Evolutionary conservation across 2,888 invertebrate species (phyloP).

Genomic region (Netelia fuscicornis): DNA sequence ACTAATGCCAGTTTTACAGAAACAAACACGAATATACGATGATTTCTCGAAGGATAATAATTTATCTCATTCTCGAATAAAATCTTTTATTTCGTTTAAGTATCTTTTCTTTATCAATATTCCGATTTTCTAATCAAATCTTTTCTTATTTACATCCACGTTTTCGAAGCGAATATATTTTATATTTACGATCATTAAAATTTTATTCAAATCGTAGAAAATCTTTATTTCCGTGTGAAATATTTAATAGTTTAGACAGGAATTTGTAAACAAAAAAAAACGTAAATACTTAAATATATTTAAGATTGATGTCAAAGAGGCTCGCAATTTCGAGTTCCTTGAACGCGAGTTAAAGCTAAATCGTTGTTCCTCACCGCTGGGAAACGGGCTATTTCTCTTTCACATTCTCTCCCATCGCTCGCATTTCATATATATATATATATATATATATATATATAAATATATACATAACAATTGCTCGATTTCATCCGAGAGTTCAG

Average conservation of each 20-base stretch:
- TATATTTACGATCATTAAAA: too few species aligned
- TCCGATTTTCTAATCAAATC: too few species aligned
- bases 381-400: slow-evolving; percentile 54
- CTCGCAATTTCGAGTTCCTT: slow-evolving; percentile 52
- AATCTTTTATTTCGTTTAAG: too few species aligned
- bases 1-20: not conserved
- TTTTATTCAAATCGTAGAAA: too few species aligned
- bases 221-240: too few species aligned
- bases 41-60: too few species aligned
- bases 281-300: not conserved
- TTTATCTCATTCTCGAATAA: too few species aligned
- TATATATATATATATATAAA: slow-evolving; percentile 8
- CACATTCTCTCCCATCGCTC: slow-evolving; percentile 38
- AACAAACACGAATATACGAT: not conserved
- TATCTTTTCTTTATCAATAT: too few species aligned
- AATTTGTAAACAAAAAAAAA: not conserved
- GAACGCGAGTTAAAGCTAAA: slow-evolving; percentile 61
- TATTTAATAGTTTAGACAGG: not conserved
- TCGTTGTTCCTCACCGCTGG: slow-evolving; percentile 55
- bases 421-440: slow-evolving; percentile 24
- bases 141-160: too few species aligned
- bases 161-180: too few species aligned
- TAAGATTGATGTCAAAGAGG: slow-evolving; percentile 54
- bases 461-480: slow-evolving; percentile 31
- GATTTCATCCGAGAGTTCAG: slow-evolving; percentile 60